Base-by-base conservation (phyloP, 2,113 vertebrate species). In the Galeopterus variegatus region DNA sequence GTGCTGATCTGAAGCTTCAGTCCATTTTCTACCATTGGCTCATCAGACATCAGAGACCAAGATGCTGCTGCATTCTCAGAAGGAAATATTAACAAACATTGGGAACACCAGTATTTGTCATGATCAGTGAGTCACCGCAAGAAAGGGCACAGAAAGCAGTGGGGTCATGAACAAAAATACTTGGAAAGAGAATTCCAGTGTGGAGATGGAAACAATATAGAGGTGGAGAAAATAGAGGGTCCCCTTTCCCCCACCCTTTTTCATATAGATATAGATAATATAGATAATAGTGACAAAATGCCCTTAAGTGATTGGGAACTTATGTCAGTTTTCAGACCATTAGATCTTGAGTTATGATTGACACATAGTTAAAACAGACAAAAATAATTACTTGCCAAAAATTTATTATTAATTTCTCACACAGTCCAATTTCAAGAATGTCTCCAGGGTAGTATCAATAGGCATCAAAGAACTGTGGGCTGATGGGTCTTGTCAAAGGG, bases 371-470 rank as follows among this genome's bases (percentile, higher is more conserved):
- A 95, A 97, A 92, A 96, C 72, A 96, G 88, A 96, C 73, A 97
- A 93, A 94, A 79, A 64, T 81, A 95, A 96, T 67, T 90, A 62
- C 72, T 97, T 97, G 97, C 98, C 92, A 97, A 97, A 90, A 70
- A 95, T 98, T 98, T 98, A 98, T 98, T 98, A 98, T 88, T 96
- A 82, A 80, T 87, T 95, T 96, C 92, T 85, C 75, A 92, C 21
- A 95, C 14, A 96, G 90, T 94, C n/a, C 69, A 96, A 65, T 93
- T 67, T 88, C 86, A 93, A 96, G 96, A 96, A 96, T 75, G 92
- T 96, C 86, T 95, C 81, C 76, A 97, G 95, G 31, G 64, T 84
- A 94, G 52, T 87, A 95, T 82, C 58, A 96, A 36, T 88, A 90
- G 56, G 52, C n/a, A 26, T 97, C 56, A 96, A 85, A 94, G 54